These are phyloP conservation scores for Trididemnum miniatum DNA, from an alignment of 23 tunicate species.

Conservation along the genomic window DNA sequence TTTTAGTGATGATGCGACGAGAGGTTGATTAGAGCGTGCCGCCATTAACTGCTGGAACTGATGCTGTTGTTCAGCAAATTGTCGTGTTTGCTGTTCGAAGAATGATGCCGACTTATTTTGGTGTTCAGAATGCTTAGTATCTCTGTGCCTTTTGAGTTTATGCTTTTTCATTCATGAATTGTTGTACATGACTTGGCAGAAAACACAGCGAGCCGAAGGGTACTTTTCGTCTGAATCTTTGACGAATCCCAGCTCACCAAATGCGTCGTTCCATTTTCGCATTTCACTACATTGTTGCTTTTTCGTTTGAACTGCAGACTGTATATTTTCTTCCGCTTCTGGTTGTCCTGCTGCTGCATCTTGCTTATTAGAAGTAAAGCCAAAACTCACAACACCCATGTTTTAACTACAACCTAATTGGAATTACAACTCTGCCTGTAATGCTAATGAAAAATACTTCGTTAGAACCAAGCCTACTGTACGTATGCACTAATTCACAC, in stretches of 20 bases:
- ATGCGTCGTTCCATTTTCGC: constrained; percentile 60
- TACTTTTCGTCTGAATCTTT: constrained; percentile 26
- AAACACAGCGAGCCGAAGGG: constrained; percentile 63
- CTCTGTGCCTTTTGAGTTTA: constrained; percentile 59
- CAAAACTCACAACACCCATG: constrained; percentile 29
- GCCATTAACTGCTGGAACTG: constrained; percentile 24
- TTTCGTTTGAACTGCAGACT: constrained; percentile 35
- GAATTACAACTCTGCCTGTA: neutral
- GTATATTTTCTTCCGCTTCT: constrained; percentile 14
- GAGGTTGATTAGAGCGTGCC: constrained; percentile 52
- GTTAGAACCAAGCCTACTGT: neutral
- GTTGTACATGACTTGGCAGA: constrained; percentile 61
- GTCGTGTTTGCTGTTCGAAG: constrained; percentile 53
- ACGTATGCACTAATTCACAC: neutral
- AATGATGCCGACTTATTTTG: constrained; percentile 63
- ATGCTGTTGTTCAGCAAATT: constrained; percentile 42
- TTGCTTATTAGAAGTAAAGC: constrained; percentile 34
- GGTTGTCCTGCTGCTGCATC: neutral
- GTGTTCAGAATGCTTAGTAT: constrained; percentile 59
- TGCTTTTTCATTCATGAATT: constrained; percentile 45
- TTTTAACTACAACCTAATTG: constrained; percentile 12
- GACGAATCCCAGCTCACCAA: constrained; percentile 46
- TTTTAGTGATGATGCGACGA: constrained; percentile 56
- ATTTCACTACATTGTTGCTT: constrained; percentile 42
- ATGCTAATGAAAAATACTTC: constrained; percentile 7